These are phyloP conservation scores for Bombus turneri DNA, from an alignment of 1,140 invertebrate species.

Conservation along the genomic window DNA sequence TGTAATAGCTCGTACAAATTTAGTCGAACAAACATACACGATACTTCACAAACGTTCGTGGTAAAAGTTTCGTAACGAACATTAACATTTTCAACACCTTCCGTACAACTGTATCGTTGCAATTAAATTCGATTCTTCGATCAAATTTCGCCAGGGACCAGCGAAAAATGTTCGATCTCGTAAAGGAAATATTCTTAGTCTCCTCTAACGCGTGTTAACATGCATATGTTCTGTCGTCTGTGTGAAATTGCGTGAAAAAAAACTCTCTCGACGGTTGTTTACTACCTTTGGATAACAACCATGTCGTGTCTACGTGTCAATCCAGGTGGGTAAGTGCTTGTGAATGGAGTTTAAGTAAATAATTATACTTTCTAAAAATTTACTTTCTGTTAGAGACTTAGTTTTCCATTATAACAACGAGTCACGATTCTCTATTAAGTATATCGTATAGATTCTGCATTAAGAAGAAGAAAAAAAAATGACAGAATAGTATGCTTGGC, in stretches of 20 bases:
- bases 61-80: background rate
- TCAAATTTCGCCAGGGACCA: background rate
- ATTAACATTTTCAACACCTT: background rate
- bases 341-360: slow-evolving; percentile 45
- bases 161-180: background rate
- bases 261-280: slow-evolving; percentile 67
- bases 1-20: slow-evolving; percentile 48
- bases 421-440: slow-evolving; percentile 39
- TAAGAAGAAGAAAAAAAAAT: slow-evolving; percentile 11
- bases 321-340: slow-evolving; percentile 80
- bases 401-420: slow-evolving; percentile 32
- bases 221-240: slow-evolving; percentile 20
- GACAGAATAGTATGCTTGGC: slow-evolving; percentile 52
- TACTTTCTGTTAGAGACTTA: slow-evolving; percentile 56
- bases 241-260: slow-evolving; percentile 43
- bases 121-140: background rate
- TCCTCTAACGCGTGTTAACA: slow-evolving; percentile 24
- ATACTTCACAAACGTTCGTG: slow-evolving; percentile 8
- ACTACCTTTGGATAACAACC: slow-evolving; percentile 74
- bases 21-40: slow-evolving; percentile 15
- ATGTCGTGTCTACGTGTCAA: slow-evolving; percentile 77
- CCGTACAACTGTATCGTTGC: no score
- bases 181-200: slow-evolving; percentile 7
- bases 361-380: slow-evolving; percentile 41
- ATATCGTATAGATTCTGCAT: slow-evolving; percentile 35